These are phyloP conservation scores for Amiota mariae DNA, from an alignment of 2,888 invertebrate species.

Conservation along the genomic window DNA sequence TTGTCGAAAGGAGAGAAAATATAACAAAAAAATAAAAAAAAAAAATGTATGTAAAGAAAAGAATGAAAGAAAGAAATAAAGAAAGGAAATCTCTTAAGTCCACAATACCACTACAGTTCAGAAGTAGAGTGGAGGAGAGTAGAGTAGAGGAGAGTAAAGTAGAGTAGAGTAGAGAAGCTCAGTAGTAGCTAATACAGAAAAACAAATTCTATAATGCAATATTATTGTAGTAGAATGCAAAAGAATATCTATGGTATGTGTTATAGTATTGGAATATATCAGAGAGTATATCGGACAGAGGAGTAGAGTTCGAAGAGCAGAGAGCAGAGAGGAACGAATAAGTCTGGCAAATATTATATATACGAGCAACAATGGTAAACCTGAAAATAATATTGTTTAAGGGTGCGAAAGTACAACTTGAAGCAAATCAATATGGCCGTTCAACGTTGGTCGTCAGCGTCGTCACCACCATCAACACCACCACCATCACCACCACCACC, in stretches of 20 bases:
- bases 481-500: neutral
- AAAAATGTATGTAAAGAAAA: neutral
- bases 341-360: neutral
- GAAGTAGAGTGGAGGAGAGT: neutral
- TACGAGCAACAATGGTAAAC: neutral
- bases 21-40: neutral
- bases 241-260: too few species aligned
- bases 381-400: constrained; percentile 31
- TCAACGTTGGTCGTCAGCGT: constrained; percentile 31
- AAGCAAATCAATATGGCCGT: constrained; percentile 60
- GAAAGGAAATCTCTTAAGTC: constrained; percentile 22
- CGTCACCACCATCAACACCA: constrained; percentile 23
- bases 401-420: constrained; percentile 55
- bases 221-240: neutral
- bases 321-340: neutral
- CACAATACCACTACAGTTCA: constrained; percentile 14
- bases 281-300: neutral
- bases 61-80: neutral
- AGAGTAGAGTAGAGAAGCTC: too few species aligned
- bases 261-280: neutral
- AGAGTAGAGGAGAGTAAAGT: neutral
- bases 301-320: too few species aligned
- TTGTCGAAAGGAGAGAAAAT: neutral
- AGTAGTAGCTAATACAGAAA: too few species aligned
- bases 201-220: too few species aligned